Percentiles rank a stretch among this genome's conserved stretches.
These are phyloP conservation scores for Chunga burmeisteri DNA, from an alignment of 2,113 vertebrate species.

Conservation along the genomic window DNA sequence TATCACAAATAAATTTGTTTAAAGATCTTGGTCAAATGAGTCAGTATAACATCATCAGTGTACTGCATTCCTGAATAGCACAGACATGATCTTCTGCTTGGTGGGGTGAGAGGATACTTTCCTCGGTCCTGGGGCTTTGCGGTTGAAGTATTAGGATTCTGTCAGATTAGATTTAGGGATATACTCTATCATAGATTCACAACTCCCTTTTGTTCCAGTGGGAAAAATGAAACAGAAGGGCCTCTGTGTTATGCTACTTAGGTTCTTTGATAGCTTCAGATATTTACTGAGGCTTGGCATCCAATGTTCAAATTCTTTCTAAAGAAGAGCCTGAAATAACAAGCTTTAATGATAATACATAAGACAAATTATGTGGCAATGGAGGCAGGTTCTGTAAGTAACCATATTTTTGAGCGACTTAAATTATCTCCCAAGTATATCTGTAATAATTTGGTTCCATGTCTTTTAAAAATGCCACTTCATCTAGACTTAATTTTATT, in stretches of 20 bases:
- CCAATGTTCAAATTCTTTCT: neutral
- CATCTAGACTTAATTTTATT: neutral
- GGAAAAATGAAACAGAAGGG: slow-evolving; percentile 23
- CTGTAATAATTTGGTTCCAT: neutral
- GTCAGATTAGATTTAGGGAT: slow-evolving; percentile 45
- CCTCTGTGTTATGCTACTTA: neutral
- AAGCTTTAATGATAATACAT: slow-evolving; percentile 1
- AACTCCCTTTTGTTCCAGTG: slow-evolving; percentile 28
- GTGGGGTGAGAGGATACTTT: neutral
- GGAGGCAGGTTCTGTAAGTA: neutral
- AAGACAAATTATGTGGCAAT: neutral
- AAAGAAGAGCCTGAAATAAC: slow-evolving; percentile 6
- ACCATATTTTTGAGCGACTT: neutral
- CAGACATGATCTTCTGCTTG: neutral
- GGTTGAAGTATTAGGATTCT: neutral
- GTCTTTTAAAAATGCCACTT: neutral
- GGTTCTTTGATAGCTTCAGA: slow-evolving; percentile 12
- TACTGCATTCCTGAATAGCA: slow-evolving; percentile 15
- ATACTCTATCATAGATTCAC: neutral
- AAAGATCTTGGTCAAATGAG: slow-evolving; percentile 32
- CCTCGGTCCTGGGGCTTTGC: neutral
- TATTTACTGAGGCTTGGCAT: slow-evolving; percentile 30
- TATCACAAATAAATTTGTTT: slow-evolving; percentile 36
- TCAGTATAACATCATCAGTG: slow-evolving; percentile 21
- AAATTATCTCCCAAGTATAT: neutral